Percentiles rank a stretch among this genome's conserved stretches.
These are phyloP conservation scores for Eupithecia vulgata DNA, from an alignment of 2,888 invertebrate species.

Conservation along the genomic window DNA sequence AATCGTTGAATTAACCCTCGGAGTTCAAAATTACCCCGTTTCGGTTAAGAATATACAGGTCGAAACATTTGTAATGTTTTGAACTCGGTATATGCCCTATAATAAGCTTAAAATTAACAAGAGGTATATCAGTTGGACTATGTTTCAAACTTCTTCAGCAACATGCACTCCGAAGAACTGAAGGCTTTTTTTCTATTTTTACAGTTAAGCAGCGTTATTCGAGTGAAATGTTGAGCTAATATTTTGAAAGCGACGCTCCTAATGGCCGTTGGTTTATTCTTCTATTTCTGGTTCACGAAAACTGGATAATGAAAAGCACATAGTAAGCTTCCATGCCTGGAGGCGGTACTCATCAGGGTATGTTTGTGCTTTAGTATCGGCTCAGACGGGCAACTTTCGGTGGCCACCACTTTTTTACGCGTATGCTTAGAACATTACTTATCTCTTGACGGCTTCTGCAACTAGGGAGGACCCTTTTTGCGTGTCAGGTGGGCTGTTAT, in stretches of 20 bases:
- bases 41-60: too few relatives aligned
- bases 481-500: too few relatives aligned
- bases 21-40: too few relatives aligned
- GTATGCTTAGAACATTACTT: too few relatives aligned
- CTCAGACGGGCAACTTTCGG: background rate
- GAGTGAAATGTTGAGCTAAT: constrained; percentile 35
- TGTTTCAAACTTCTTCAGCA: constrained; percentile 7
- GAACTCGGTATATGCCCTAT: background rate
- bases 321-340: constrained; percentile 3
- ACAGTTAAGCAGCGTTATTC: constrained; percentile 28
- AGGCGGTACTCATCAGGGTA: constrained; percentile 14
- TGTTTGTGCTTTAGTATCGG: background rate
- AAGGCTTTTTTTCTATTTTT: constrained; percentile 40
- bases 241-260: constrained; percentile 32
- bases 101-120: background rate
- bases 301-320: constrained; percentile 14
- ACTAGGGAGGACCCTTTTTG: too few relatives aligned
- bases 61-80: too few relatives aligned
- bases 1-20: too few relatives aligned
- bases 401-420: background rate
- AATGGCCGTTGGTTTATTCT: constrained; percentile 28
- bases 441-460: too few relatives aligned
- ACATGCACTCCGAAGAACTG: constrained; percentile 23
- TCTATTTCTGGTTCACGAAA: constrained; percentile 11
- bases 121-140: background rate